Percentiles rank a stretch among this genome's conserved stretches.
phyloP scores from a whole-genome alignment of 2,888 invertebrate genomes.

The Gnatocerus cornutus region DNA sequence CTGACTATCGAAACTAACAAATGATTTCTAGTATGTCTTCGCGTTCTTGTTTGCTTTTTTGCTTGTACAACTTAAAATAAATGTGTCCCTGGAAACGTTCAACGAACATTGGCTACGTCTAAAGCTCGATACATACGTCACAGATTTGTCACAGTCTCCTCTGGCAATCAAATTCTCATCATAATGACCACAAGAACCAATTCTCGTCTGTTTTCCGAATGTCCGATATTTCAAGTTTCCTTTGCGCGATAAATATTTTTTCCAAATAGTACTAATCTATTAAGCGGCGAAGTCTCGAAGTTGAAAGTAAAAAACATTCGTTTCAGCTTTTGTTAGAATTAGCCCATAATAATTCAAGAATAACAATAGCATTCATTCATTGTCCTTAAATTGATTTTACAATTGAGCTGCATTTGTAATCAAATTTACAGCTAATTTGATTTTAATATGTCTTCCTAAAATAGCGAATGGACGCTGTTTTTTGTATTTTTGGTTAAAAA shows the following conservation, averaged over 20 bases:
- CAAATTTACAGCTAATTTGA: too few relatives aligned
- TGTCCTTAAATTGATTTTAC: too few relatives aligned
- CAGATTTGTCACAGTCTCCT: constrained; percentile 23
- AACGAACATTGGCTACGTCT: neutral
- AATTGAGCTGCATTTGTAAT: too few relatives aligned
- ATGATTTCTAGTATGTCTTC: constrained; percentile 15
- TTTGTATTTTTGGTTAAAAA: neutral
- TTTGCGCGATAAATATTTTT: too few relatives aligned
- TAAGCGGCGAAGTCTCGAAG: too few relatives aligned
- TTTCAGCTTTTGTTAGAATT: too few relatives aligned
- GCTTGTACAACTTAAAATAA: constrained; percentile 11
- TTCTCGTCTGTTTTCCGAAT: neutral
- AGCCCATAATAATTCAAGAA: too few relatives aligned
- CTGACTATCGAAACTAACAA: constrained; percentile 14
- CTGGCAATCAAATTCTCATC: constrained; percentile 28
- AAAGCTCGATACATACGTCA: constrained; percentile 12
- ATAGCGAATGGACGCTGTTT: too few relatives aligned
- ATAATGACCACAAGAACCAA: constrained; percentile 25
- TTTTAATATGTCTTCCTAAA: too few relatives aligned
- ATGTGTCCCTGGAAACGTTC: constrained; percentile 20
- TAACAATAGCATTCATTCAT: too few relatives aligned
- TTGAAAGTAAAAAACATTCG: too few relatives aligned
- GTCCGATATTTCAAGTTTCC: neutral
- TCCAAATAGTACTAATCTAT: too few relatives aligned
- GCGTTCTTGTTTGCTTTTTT: constrained; percentile 13